Conservation (phyloP, 2,113 vertebrate species). For the Alethe diademata region DNA sequence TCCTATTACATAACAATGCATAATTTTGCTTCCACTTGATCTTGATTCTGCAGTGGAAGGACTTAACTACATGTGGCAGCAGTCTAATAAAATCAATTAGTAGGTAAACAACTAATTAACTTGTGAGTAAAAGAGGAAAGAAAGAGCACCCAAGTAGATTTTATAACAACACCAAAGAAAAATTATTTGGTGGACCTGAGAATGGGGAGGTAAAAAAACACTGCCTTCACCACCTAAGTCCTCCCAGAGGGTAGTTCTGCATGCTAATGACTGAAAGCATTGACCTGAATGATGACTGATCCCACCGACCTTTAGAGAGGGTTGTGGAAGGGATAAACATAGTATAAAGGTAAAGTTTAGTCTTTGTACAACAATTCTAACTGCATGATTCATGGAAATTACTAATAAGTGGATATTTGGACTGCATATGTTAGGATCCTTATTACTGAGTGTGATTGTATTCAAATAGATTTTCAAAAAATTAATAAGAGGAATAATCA, state of each 20-base stretch:
- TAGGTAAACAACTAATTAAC: neutral
- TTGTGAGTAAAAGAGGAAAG: neutral
- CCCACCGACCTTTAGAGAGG: neutral
- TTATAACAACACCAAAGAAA: neutral
- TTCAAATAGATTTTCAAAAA: neutral
- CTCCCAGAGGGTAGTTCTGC: neutral
- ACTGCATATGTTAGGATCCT: neutral
- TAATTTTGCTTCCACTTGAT: neutral
- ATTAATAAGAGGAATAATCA: neutral
- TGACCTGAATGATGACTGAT: neutral
- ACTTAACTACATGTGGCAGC: rapidly evolving
- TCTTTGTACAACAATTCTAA: neutral
- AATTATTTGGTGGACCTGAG: neutral
- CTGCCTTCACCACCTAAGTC: neutral
- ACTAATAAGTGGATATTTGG: neutral
- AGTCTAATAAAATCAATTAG: neutral
- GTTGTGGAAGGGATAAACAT: neutral
- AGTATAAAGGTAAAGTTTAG: neutral
- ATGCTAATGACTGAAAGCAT: neutral
- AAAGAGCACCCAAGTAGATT: neutral
- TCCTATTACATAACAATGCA: neutral
- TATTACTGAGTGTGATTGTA: neutral
- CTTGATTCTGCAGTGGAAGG: neutral
- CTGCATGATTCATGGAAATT: neutral
- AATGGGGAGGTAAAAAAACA: neutral